Conservation (phyloP, 2,113 vertebrate species). For the Gila orcuttii region DNA sequence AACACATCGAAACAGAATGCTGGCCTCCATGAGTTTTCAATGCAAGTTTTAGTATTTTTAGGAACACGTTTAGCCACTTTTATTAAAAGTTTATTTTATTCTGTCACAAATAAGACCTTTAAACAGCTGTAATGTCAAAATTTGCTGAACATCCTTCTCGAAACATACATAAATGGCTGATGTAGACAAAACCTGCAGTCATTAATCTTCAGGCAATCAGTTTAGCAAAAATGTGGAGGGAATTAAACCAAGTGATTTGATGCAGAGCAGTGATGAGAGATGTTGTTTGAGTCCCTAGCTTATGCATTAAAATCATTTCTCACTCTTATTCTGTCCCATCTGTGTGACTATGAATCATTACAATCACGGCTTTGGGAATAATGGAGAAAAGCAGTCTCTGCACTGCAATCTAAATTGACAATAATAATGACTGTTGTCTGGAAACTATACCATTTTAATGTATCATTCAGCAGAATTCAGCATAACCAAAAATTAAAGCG, state of each 20-base stretch:
- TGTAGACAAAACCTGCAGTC: neutral
- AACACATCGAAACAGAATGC: neutral
- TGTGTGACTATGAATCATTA: constrained; percentile 19
- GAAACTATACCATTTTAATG: neutral
- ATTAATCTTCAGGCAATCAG: constrained; percentile 23
- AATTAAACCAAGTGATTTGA: constrained; percentile 11
- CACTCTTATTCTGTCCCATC: neutral
- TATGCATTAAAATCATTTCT: constrained; percentile 4
- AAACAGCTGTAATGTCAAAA: neutral
- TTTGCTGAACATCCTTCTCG: neutral
- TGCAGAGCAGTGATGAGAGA: constrained; percentile 4
- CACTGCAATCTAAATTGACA: neutral
- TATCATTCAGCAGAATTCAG: neutral
- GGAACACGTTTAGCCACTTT: neutral
- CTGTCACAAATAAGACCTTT: neutral
- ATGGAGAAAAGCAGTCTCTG: constrained; percentile 7
- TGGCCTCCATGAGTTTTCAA: neutral
- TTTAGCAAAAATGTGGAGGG: neutral
- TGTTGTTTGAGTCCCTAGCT: constrained; percentile 13
- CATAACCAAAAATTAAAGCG: neutral
- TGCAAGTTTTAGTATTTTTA: neutral
- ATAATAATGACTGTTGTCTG: neutral
- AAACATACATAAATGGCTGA: constrained; percentile 17
- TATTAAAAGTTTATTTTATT: neutral
- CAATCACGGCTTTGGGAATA: constrained; percentile 23